Base-by-base conservation (phyloP, 2,888 invertebrate genomes). In the Ormyrus labotus region DNA sequence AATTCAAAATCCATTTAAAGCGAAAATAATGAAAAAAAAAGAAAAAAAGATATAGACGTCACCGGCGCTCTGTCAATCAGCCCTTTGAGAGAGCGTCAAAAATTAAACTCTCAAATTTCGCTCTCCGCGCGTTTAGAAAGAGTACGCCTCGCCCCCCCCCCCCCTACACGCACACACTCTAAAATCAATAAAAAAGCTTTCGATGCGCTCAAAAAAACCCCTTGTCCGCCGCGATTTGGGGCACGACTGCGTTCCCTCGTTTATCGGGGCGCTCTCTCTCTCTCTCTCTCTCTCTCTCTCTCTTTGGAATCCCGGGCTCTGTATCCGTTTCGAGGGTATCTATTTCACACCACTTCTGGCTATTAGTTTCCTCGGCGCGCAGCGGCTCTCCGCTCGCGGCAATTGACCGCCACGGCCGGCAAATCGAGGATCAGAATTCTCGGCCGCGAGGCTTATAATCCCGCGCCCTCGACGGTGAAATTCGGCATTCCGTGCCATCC, bases 341-440 rank as follows among this genome's bases (percentile, higher is more conserved):
- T 53, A 51, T 78, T 78, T 78, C 78, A 65, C 67, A 65, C 71
- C 78, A 78, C 78, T 78, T 65, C 71, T 71, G 51, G 65, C 78
- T 53, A 71, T 78, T 78, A 78, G 78, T 78, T 80, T 79, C 76
- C 3, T 34, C 61, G 53, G 55, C 68, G 34, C 73, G 65, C 13
- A 48, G 50, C 13, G 57, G 50, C 63, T 60, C 65, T 55, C 19
- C 80, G 34, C 67, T 71, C 72, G 45, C 58, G 74, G 81, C 83
- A 81, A 83, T 76, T 76, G 69, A 76, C 69, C 76, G 76, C 76
- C 76, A 50, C 69, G 76, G 55, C 48, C 19, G 8, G 71, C 71
- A 34, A 71, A 71, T 71, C 71, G 71, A n/a, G 61, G 57, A 50
- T 65, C 74, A 61, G 45, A 75, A 75, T 67, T 67, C 74, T 55